Percentiles rank a stretch among this genome's conserved stretches.
These are phyloP conservation scores for Ptiloglossa arizonensis DNA, from an alignment of 1,140 invertebrate species.

Conservation along the genomic window DNA sequence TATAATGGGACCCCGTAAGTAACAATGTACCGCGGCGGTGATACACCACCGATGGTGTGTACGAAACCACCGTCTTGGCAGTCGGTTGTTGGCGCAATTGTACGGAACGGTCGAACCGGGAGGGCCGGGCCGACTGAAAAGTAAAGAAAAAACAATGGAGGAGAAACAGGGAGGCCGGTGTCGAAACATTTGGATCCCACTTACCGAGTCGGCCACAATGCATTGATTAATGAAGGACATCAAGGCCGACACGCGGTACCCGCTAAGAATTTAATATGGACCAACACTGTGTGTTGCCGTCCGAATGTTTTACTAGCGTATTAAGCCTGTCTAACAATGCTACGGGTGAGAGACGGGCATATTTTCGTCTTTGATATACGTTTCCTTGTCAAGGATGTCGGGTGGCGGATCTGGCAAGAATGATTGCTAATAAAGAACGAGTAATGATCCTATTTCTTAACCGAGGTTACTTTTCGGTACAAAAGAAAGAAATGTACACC, in stretches of 20 bases:
- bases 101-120: constrained; percentile 23
- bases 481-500: background rate
- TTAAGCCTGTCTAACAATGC: constrained; percentile 66
- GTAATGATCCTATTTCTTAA: constrained; percentile 49
- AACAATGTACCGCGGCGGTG: constrained; percentile 56
- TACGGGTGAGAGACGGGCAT: constrained; percentile 43
- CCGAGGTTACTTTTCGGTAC: constrained; percentile 34
- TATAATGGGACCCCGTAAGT: constrained; percentile 65
- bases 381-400: constrained; percentile 43
- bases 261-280: constrained; percentile 71
- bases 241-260: constrained; percentile 65
- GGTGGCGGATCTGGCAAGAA: constrained; percentile 34
- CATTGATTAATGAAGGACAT: constrained; percentile 71
- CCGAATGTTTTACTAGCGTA: constrained; percentile 65
- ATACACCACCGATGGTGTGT: constrained; percentile 46
- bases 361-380: constrained; percentile 54
- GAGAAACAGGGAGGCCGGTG: constrained; percentile 39
- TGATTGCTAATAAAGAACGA: constrained; percentile 51
- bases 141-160: background rate
- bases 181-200: constrained; percentile 68
- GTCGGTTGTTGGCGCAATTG: constrained; percentile 37
- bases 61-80: constrained; percentile 17
- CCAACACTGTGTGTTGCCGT: constrained; percentile 60
- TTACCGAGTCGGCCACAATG: constrained; percentile 61
- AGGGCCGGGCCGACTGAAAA: constrained; percentile 4